Evolutionary conservation across 1,140 invertebrate genomes (phyloP).

Genomic region (Trypoxylus dichotomus): DNA sequence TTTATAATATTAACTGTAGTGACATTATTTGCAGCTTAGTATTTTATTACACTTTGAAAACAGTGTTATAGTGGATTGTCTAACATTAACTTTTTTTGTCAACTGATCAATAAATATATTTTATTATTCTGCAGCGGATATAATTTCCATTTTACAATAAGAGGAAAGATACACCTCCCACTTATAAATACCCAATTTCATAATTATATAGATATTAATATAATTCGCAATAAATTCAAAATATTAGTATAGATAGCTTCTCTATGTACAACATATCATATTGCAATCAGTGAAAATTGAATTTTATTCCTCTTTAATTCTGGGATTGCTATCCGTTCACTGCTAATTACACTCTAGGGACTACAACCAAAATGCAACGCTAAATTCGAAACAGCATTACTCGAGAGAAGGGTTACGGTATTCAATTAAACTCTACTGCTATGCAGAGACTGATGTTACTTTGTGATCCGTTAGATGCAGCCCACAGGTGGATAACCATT

Average conservation of each 20-base stretch:
- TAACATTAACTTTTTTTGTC: too few species aligned
- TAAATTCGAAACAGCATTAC: slow-evolving; percentile 1
- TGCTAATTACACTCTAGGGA: slow-evolving; percentile 33
- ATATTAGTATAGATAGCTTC: not conserved
- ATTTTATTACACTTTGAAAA: too few species aligned
- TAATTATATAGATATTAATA: too few species aligned
- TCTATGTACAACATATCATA: slow-evolving; percentile 3
- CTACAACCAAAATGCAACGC: slow-evolving; percentile 22
- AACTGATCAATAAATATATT: too few species aligned
- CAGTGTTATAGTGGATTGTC: too few species aligned
- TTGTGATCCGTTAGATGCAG: not conserved
- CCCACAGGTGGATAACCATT: too few species aligned
- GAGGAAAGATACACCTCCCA: too few species aligned
- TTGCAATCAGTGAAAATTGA: slow-evolving; percentile 4
- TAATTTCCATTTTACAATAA: too few species aligned
- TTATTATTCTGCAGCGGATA: too few species aligned
- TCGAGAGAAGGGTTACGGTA: slow-evolving; percentile 4
- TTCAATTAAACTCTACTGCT: slow-evolving; percentile 1
- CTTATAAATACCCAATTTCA: too few species aligned
- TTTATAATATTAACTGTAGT: too few species aligned
- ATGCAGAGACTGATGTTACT: not conserved
- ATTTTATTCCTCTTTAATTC: slow-evolving; percentile 14
- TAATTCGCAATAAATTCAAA: not conserved
- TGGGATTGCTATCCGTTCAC: slow-evolving; percentile 12
- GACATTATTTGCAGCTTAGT: too few species aligned